Base-by-base conservation (phyloP, 2,888 invertebrate genomes). In the Lasioglossum malachurum region DNA sequence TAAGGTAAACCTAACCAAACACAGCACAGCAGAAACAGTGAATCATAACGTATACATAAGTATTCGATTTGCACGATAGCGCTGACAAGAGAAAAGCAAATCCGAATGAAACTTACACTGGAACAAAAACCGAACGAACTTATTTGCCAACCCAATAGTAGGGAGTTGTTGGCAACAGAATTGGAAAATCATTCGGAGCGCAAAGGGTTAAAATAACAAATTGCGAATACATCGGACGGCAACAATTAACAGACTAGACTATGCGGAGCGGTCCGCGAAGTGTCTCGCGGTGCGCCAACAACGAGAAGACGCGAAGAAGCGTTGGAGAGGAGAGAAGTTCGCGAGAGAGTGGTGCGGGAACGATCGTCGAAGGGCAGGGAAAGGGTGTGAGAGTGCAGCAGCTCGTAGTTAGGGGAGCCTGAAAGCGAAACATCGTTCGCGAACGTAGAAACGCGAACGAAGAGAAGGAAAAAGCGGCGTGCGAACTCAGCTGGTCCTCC, bases 361-460 rank as follows among this genome's bases (percentile, higher is more conserved):
- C 27, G 64, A 7, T 57, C 44, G 75, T 64, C 41, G 80, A 80
- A n/a, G 57, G 31, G 57, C 35, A 16, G 67, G 74, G 31, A 83
- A 80, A 80, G 41, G 82, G n/a, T 69, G 71, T 44, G 78, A 53
- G 71, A 75, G 75, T 82, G 57, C 57, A n/a, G 82, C 80, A 73
- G 78, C 72, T 76, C 79, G 82, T 75, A 80, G 83, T 82, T 60
- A 46, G 72, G 72, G 71, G 73, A 75, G 87, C 69, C 75, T 80
- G 83, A 88, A 87, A 81, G 88, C 81, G 85, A 82, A 87, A 85
- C 83, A 88, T 78, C 84, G 83, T 31, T 81, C 84, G 27, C 44
- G n/a, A 53, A 73, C 53, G 35, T 49, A 49, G 77, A 38, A 73
- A 49, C 53, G 44, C 44, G n/a, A 38, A 69, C 53, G 35, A 60